Evolutionary conservation across 2,888 invertebrate genomes (phyloP).

Genomic region (Amphipyra berbera): DNA sequence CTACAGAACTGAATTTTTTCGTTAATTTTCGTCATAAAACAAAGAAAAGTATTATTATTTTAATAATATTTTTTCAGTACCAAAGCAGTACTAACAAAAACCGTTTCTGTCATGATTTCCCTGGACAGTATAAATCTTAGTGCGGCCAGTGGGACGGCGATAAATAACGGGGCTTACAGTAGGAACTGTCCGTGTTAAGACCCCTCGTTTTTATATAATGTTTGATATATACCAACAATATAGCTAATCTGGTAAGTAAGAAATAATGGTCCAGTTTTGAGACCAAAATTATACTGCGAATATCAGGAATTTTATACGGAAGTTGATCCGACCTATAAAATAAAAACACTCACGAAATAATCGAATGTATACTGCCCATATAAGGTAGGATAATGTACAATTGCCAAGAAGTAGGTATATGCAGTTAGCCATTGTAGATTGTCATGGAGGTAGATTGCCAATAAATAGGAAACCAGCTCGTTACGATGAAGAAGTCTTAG

Average conservation of each 20-base stretch:
- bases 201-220: slow-evolving; percentile 52
- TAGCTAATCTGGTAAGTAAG: slow-evolving; percentile 5
- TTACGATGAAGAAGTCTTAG: too few relatives aligned
- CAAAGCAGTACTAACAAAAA: slow-evolving; percentile 67
- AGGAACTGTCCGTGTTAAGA: slow-evolving; percentile 56
- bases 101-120: slow-evolving; percentile 72
- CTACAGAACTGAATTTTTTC: not conserved
- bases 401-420: too few relatives aligned
- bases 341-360: too few relatives aligned
- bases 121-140: slow-evolving; percentile 78
- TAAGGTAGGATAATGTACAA: too few relatives aligned
- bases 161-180: slow-evolving; percentile 81
- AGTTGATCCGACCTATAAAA: too few relatives aligned
- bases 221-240: slow-evolving; percentile 3
- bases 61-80: slow-evolving; percentile 26
- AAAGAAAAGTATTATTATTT: not conserved
- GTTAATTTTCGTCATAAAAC: not conserved
- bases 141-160: slow-evolving; percentile 80
- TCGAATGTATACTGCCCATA: too few relatives aligned
- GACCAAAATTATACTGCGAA: not conserved
- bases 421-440: too few relatives aligned
- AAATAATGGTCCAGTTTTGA: not conserved
- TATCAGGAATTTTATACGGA: too few relatives aligned
- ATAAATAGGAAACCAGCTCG: too few relatives aligned
- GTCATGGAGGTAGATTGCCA: too few relatives aligned